Conservation (phyloP, 2,797 vertebrate species). For the Halcyon badia region DNA sequence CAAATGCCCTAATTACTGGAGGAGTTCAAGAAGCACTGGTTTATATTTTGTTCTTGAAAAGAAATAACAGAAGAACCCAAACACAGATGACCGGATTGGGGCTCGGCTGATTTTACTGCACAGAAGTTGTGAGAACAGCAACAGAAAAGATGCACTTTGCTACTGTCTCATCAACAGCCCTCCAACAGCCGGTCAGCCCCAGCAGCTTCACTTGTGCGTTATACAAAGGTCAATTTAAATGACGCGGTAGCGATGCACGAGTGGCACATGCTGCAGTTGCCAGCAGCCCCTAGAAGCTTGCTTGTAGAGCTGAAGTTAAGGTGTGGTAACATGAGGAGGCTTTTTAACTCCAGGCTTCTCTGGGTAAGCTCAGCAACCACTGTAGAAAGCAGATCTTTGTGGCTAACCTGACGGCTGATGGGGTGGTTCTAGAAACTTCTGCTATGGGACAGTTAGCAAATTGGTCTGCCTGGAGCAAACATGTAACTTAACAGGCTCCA, state of each 20-base stretch:
- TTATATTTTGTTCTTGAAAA: not conserved
- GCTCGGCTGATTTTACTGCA: not conserved
- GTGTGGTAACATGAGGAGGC: not conserved
- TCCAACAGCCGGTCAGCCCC: not conserved
- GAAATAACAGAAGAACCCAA: not conserved
- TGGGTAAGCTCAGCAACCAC: not conserved
- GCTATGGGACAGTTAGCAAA: not conserved
- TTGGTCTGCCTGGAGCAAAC: not conserved
- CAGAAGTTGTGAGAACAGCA: not conserved
- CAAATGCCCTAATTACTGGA: constrained; percentile 48
- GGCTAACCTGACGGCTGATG: not conserved
- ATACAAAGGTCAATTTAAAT: not conserved
- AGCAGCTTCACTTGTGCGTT: not conserved
- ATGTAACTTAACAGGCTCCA: not conserved
- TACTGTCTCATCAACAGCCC: not conserved
- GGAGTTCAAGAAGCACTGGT: not conserved
- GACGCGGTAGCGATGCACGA: not conserved
- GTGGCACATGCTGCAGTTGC: not conserved
- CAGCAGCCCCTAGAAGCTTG: not conserved
- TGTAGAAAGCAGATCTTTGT: not conserved
- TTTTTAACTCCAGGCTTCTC: not conserved
- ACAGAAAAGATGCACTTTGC: not conserved
- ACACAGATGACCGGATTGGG: not conserved
- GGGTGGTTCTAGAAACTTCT: not conserved
- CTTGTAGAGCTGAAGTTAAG: not conserved